Evolutionary conservation across 2,888 invertebrate genomes (phyloP).

Genomic region (Polyploca ridens): DNA sequence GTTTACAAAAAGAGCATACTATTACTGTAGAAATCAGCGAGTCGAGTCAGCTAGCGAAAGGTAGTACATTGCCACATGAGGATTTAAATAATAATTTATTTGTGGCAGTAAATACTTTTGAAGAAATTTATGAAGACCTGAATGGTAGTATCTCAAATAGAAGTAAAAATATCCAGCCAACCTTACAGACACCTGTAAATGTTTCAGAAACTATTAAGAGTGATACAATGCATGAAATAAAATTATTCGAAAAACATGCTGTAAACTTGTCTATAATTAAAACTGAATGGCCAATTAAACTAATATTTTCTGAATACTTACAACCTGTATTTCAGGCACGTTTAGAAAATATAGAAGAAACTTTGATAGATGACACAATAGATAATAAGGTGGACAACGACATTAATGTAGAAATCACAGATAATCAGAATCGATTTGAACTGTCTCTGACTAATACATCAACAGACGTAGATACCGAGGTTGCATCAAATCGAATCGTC

Average conservation of each 20-base stretch:
- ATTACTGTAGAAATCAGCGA: slow-evolving; percentile 51
- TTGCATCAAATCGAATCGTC: slow-evolving; percentile 13
- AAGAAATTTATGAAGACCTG: slow-evolving; percentile 76
- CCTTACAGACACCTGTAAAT: slow-evolving; percentile 12
- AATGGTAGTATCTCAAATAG: slow-evolving; percentile 29
- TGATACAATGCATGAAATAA: slow-evolving; percentile 16
- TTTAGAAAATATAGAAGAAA: slow-evolving; percentile 45
- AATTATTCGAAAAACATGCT: slow-evolving; percentile 40
- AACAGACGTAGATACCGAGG: neutral
- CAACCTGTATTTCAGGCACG: slow-evolving; percentile 48
- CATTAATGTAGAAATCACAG: neutral
- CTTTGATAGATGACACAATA: slow-evolving; percentile 14
- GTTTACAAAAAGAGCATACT: slow-evolving; percentile 71
- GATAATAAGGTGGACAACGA: neutral
- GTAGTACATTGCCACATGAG: slow-evolving; percentile 35
- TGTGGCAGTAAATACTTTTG: slow-evolving; percentile 67
- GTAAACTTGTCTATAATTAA: slow-evolving; percentile 44
- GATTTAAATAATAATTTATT: slow-evolving; percentile 71
- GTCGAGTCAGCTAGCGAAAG: slow-evolving; percentile 17
- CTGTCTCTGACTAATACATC: neutral
- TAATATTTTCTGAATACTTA: slow-evolving; percentile 51
- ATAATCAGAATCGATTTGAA: neutral
- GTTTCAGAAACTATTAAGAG: slow-evolving; percentile 14
- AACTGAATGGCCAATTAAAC: slow-evolving; percentile 40
- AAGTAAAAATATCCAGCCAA: slow-evolving; percentile 14